phyloP scores from a whole-genome alignment of 2,888 invertebrate genomes.

The Serripes groenlandicus region DNA sequence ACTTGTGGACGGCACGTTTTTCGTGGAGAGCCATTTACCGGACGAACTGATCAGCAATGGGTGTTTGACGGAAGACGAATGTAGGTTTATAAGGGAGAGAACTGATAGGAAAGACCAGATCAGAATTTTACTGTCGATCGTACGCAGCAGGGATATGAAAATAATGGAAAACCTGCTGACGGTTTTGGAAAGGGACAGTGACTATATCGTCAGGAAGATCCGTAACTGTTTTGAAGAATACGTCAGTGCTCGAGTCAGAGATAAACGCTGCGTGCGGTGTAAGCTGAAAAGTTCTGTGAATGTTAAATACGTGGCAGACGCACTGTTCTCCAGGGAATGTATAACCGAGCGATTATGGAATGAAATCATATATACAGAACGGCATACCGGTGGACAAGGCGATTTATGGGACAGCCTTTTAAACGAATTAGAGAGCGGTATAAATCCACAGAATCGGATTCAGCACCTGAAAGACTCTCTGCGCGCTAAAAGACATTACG shows the following conservation, averaged over 20 bases:
- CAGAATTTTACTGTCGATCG: background rate
- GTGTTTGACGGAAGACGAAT: constrained; percentile 15
- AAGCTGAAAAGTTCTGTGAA: background rate
- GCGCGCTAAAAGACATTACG: background rate
- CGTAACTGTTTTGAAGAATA: background rate
- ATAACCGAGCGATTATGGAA: background rate
- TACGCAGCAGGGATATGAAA: background rate
- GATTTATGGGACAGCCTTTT: background rate
- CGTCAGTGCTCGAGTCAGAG: constrained; percentile 1
- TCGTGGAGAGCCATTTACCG: background rate
- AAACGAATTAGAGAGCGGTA: background rate
- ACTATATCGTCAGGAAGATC: background rate
- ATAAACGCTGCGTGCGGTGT: background rate
- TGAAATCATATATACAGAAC: background rate
- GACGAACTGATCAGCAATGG: background rate
- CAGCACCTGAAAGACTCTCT: background rate
- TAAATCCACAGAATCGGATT: background rate
- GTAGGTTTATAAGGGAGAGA: constrained; percentile 7
- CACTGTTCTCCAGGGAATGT: background rate
- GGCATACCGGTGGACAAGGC: background rate
- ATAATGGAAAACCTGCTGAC: background rate
- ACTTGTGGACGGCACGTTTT: background rate
- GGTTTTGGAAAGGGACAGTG: background rate
- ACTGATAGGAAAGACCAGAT: constrained; percentile 10
- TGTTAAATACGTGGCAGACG: constrained; percentile 3